Conservation (phyloP, 2,888 invertebrate species). For the Helleia helle region DNA sequence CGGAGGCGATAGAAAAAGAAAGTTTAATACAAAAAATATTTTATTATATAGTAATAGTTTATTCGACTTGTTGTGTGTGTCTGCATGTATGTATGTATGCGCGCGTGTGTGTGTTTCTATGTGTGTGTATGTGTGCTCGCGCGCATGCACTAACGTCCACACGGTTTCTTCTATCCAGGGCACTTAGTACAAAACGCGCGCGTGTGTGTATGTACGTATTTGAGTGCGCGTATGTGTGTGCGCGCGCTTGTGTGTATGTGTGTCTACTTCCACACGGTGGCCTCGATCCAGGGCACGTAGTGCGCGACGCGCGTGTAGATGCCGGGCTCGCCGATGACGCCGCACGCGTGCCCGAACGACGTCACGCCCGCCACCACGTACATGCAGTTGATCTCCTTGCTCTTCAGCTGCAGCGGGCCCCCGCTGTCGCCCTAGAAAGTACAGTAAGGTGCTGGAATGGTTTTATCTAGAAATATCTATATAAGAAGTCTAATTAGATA, state of each 20-base stretch:
- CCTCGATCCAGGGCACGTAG: conserved; percentile 75
- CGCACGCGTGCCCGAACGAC: conserved; percentile 60
- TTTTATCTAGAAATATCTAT: too few species aligned
- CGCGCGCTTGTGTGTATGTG: neutral
- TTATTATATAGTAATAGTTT: too few species aligned
- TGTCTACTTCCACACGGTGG: conserved; percentile 59
- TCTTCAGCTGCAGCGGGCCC: conserved; percentile 70
- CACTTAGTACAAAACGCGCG: conserved; percentile 63
- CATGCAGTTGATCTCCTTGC: conserved; percentile 51
- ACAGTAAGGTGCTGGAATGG: conserved; percentile 20
- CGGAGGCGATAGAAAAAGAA: too few species aligned
- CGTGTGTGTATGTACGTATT: conserved; percentile 32
- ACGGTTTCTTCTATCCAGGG: conserved; percentile 75
- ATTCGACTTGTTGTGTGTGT: too few species aligned
- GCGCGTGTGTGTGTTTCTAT: too few species aligned
- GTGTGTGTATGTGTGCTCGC: too few species aligned
- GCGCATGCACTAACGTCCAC: conserved; percentile 41
- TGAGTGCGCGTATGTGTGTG: too few species aligned
- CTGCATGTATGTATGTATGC: too few species aligned
- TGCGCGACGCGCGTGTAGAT: conserved; percentile 71
- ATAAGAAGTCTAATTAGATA: too few species aligned
- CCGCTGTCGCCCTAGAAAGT: conserved; percentile 79
- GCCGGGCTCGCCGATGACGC: conserved; percentile 45
- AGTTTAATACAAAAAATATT: too few species aligned
- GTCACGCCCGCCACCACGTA: conserved; percentile 66